Conservation (phyloP, 2,113 vertebrate species). For the Apodemus sylvaticus region DNA sequence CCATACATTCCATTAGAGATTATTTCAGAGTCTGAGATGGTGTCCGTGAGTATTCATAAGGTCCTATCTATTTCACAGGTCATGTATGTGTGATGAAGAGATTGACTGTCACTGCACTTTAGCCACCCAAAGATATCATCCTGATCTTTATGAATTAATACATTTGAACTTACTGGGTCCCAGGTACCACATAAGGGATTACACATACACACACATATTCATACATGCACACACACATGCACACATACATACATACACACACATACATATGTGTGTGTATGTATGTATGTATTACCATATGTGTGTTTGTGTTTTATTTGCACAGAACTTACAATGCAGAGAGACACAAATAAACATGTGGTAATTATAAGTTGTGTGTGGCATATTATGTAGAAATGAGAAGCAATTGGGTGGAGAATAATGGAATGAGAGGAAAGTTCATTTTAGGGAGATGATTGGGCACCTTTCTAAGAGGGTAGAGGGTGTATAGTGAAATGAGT, state of each 20-base stretch:
- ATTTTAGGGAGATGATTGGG: background rate
- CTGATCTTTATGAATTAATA: background rate
- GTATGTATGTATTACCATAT: no score
- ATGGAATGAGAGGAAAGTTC: background rate
- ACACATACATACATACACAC: background rate
- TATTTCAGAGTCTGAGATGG: background rate
- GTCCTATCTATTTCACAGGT: background rate
- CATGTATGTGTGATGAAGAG: background rate
- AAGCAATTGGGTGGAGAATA: background rate
- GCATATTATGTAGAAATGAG: background rate
- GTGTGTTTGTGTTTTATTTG: no score
- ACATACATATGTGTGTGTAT: no score
- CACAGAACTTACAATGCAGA: background rate
- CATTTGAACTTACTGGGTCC: background rate
- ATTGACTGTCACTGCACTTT: background rate
- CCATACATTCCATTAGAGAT: background rate
- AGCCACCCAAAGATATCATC: background rate
- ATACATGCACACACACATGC: rapidly evolving
- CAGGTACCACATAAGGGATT: no score
- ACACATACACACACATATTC: no score
- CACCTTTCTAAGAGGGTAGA: background rate
- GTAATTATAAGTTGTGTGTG: background rate
- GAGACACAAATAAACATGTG: background rate
- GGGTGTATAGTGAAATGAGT: background rate
- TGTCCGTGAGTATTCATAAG: background rate